phyloP scores from a whole-genome alignment of 1,140 invertebrate species.

The Teleogryllus occipitalis region DNA sequence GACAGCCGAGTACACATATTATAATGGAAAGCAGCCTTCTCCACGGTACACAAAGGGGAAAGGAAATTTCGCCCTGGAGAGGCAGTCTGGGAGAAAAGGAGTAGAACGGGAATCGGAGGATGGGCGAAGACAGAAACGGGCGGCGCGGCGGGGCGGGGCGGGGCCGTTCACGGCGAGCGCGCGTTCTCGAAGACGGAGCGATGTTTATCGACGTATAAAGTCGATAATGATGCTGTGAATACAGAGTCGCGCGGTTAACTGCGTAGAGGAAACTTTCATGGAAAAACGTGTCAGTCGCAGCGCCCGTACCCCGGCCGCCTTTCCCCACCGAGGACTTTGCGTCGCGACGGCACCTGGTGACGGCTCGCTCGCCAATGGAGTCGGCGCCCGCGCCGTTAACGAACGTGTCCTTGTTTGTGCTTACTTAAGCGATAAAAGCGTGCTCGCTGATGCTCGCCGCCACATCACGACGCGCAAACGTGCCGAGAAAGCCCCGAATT shows the following conservation, averaged over 20 bases:
- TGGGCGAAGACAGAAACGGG: too few relatives aligned
- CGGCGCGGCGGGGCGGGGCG: too few relatives aligned
- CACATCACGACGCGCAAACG: too few relatives aligned
- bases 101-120: not conserved
- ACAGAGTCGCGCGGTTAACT: not conserved
- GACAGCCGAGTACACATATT: constrained; percentile 3
- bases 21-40: not conserved
- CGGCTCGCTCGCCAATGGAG: too few relatives aligned
- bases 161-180: not conserved
- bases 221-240: not conserved
- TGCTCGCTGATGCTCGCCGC: too few relatives aligned
- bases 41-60: not conserved
- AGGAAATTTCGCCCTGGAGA: not conserved
- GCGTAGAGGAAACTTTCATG: not conserved
- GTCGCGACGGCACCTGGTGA: too few relatives aligned
- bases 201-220: constrained; percentile 5
- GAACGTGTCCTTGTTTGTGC: too few relatives aligned
- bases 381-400: too few relatives aligned
- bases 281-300: not conserved
- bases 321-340: too few relatives aligned
- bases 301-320: too few relatives aligned
- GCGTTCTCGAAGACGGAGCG: not conserved
- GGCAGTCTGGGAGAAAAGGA: not conserved
- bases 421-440: too few relatives aligned
- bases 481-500: too few relatives aligned